These are phyloP conservation scores for Microcebus jonahi DNA, from an alignment of 2,113 vertebrate genomes.

Conservation along the genomic window DNA sequence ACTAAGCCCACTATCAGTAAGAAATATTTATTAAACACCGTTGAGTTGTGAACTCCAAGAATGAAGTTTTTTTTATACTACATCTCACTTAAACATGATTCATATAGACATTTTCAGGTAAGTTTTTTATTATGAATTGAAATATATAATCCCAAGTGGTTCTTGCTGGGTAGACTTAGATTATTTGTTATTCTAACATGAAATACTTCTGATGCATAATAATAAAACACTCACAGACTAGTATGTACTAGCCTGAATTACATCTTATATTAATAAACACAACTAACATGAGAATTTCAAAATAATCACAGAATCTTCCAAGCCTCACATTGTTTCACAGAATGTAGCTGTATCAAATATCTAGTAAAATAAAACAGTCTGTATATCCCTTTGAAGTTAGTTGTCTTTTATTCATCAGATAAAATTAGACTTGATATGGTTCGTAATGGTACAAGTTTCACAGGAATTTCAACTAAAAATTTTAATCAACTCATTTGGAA, in stretches of 20 bases:
- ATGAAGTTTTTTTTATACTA: not conserved
- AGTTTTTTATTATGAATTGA: conserved; percentile 25
- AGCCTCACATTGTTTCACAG: not conserved
- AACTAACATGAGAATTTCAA: conserved; percentile 15
- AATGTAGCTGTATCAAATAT: not conserved
- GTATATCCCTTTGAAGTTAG: not conserved
- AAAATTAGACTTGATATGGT: not conserved
- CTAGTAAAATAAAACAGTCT: conserved; percentile 31
- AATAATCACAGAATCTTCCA: not conserved
- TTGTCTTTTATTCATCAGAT: conserved; percentile 6
- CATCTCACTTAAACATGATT: not conserved
- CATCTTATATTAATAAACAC: conserved; percentile 5
- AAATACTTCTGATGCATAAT: conserved; percentile 22
- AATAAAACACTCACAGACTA: not conserved
- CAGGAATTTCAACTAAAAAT: conserved; percentile 27
- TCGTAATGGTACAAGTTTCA: not conserved
- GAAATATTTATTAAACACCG: conserved; percentile 8
- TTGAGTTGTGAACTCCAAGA: not conserved
- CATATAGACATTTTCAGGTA: not conserved
- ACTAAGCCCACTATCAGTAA: not conserved
- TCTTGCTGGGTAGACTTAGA: not conserved
- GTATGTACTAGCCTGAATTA: not conserved
- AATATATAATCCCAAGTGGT: not conserved
- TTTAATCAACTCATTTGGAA: not conserved
- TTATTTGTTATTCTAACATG: conserved; percentile 11